These are phyloP conservation scores for Micromussa lordhowensis DNA, from an alignment of 92 coral and sea anemone species.

Conservation along the genomic window DNA sequence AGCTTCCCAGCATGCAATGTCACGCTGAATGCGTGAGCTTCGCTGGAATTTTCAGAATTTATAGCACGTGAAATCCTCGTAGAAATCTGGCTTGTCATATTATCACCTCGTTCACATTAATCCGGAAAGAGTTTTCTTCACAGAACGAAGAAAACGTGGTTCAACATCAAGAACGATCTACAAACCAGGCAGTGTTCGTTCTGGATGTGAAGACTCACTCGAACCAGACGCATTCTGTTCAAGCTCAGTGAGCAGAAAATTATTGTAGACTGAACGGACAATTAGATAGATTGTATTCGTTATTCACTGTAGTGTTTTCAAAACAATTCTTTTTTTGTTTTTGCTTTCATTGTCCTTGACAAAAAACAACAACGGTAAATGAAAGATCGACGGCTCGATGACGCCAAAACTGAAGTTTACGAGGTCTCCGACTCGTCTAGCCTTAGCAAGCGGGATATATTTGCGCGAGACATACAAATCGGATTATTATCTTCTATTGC, in stretches of 20 bases:
- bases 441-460: too few relatives aligned
- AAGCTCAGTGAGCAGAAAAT: not conserved
- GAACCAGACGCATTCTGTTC: too few relatives aligned
- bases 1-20: constrained; percentile 31
- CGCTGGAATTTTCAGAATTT: not conserved
- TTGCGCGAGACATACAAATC: not conserved
- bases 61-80: not conserved
- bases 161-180: not conserved
- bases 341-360: not conserved
- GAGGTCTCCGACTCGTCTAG: too few relatives aligned
- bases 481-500: not conserved
- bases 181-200: too few relatives aligned
- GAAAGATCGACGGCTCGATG: too few relatives aligned
- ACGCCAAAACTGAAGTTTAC: too few relatives aligned
- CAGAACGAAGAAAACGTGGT: not conserved
- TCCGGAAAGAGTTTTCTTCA: not conserved
- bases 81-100: not conserved
- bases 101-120: not conserved
- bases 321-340: not conserved
- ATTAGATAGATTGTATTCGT: not conserved
- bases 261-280: not conserved
- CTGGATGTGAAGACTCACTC: too few relatives aligned
- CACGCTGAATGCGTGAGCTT: too few relatives aligned
- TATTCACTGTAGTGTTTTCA: too few relatives aligned
- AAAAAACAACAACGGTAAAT: too few relatives aligned